phyloP scores from a whole-genome alignment of 2,888 invertebrate genomes.

The Heliothis peltigera region DNA sequence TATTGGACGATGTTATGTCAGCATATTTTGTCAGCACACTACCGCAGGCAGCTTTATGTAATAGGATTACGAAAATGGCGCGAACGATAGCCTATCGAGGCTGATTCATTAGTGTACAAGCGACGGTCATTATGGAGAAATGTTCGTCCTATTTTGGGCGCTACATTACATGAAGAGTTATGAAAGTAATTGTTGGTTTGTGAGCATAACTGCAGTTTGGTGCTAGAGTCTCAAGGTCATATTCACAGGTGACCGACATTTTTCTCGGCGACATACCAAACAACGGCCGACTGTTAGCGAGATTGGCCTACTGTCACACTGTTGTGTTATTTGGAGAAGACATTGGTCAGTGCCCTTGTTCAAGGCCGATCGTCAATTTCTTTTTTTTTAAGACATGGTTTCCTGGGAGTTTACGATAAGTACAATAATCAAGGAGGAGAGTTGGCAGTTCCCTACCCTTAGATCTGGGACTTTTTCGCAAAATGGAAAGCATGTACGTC shows the following conservation, averaged over 20 bases:
- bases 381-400: too few relatives aligned
- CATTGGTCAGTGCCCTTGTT: too few relatives aligned
- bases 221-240: conserved; percentile 16
- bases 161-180: conserved; percentile 39
- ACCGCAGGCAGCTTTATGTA: conserved; percentile 56
- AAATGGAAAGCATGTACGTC: neutral
- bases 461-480: neutral
- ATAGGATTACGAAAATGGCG: conserved; percentile 62
- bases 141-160: conserved; percentile 46
- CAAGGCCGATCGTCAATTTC: too few relatives aligned
- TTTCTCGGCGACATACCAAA: too few relatives aligned
- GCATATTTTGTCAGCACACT: conserved; percentile 58
- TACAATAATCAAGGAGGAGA: too few relatives aligned
- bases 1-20: conserved; percentile 54
- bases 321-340: too few relatives aligned
- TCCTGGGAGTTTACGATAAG: too few relatives aligned
- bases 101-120: conserved; percentile 46
- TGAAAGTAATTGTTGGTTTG: conserved; percentile 33
- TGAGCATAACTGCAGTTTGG: neutral
- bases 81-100: conserved; percentile 41
- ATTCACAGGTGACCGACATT: too few relatives aligned
- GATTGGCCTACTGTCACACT: too few relatives aligned
- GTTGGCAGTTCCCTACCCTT: too few relatives aligned
- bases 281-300: too few relatives aligned
- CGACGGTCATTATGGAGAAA: conserved; percentile 51